A percentile compares a stretch with the other conserved stretches of the same genome.
These are phyloP conservation scores for Oppia nitens DNA, from an alignment of 1,140 invertebrate species.

Conservation along the genomic window DNA sequence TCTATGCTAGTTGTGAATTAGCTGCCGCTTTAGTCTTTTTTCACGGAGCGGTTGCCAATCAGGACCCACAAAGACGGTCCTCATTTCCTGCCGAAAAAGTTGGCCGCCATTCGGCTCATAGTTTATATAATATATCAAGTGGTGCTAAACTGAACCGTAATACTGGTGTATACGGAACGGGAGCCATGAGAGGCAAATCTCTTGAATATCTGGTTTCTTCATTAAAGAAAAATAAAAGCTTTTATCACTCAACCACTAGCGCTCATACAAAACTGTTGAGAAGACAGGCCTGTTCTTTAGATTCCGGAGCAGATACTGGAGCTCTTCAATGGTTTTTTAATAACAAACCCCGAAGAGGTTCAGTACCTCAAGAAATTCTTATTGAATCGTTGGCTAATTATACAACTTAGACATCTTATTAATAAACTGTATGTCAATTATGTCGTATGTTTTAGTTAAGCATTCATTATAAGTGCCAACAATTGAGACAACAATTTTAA, in stretches of 20 bases:
- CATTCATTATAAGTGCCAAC: too few species aligned
- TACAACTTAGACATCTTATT: too few species aligned
- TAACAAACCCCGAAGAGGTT: constrained; percentile 5
- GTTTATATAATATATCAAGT: background rate
- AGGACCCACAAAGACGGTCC: constrained; percentile 1
- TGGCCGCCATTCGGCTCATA: background rate
- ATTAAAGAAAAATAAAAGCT: background rate
- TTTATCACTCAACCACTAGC: background rate
- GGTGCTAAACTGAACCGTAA: background rate
- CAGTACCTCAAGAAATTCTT: constrained; percentile 17
- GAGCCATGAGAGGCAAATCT: background rate
- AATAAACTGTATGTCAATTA: too few species aligned
- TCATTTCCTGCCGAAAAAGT: constrained; percentile 12
- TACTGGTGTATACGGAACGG: background rate
- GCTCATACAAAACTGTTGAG: constrained; percentile 2
- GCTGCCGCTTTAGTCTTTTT: constrained; percentile 12
- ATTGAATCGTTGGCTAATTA: constrained; percentile 16
- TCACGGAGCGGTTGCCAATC: constrained; percentile 1
- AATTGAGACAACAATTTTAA: too few species aligned
- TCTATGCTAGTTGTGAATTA: constrained; percentile 10
- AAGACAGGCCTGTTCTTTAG: constrained; percentile 1
- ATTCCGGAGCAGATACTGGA: background rate
- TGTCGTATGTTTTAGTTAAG: too few species aligned
- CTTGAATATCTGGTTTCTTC: background rate
- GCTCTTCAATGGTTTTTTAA: background rate